phyloP scores from a whole-genome alignment of 2,888 invertebrate genomes.

The Athetis lepigone region DNA sequence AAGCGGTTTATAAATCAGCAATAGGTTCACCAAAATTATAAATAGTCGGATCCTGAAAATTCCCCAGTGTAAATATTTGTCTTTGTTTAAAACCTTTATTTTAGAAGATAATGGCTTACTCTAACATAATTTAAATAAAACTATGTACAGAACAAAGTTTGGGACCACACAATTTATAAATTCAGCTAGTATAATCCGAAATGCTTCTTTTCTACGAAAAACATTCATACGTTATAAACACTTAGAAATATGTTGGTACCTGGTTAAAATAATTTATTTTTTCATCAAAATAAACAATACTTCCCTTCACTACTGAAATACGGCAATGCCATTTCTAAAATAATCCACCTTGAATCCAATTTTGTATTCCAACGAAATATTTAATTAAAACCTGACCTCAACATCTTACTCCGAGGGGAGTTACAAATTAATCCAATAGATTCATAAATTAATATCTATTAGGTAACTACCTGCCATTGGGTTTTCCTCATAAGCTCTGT shows the following conservation, averaged over 20 bases:
- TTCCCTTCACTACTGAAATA: not conserved
- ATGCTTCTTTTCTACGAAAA: not conserved
- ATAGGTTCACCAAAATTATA: slow-evolving; percentile 27
- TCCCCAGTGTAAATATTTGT: slow-evolving; percentile 35
- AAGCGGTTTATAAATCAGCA: no score
- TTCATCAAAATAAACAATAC: not conserved
- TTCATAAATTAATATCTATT: slow-evolving; percentile 9
- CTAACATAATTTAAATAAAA: slow-evolving; percentile 21
- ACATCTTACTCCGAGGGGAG: slow-evolving; percentile 2
- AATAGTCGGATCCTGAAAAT: slow-evolving; percentile 36
- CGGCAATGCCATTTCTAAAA: not conserved
- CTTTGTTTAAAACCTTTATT: slow-evolving; percentile 41
- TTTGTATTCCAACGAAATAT: slow-evolving; percentile 3
- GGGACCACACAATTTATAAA: not conserved
- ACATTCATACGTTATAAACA: not conserved
- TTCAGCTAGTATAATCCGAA: not conserved
- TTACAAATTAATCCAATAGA: slow-evolving; percentile 25
- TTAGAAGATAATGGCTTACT: slow-evolving; percentile 27
- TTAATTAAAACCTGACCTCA: slow-evolving; percentile 8
- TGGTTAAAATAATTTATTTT: no score
- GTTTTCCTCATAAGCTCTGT: no score
- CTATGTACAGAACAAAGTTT: not conserved
- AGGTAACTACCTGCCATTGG: not conserved
- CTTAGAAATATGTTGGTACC: not conserved
- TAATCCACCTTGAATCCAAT: slow-evolving; percentile 1